Evolutionary conservation across 2,113 vertebrate genomes (phyloP), one percentile per base, ranked within the genome.

Genomic region (Ranitomeya imitator): DNA sequence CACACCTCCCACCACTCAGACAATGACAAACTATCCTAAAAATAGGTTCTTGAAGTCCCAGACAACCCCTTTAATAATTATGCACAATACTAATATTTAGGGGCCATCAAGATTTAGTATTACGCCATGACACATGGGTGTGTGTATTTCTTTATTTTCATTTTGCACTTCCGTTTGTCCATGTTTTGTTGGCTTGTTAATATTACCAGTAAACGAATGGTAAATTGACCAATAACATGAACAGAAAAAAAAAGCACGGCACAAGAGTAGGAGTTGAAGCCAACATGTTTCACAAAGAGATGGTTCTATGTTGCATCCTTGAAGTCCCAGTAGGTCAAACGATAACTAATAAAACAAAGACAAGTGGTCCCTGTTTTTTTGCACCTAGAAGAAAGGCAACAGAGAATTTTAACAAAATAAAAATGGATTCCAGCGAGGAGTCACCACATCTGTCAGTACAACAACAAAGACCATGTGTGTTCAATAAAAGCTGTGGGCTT

Each of bases 301-400:
- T 23, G 21, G 31, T 14, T 26, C n/a, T 21, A 61, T 19, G 11
- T 60, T 26, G 21, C n/a, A 37, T 31, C 23, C 45, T 52, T 67
- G 10, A 51, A 26, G 23, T 67, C 74, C 81, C 71, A 89, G 73
- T 54, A 61, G 15, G 18, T 83, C 21, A 59, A 88, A 57, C 37
- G 67, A 10, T 11, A 65, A 45, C 76, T 60, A 79, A 61, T 79
- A 67, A 45, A 26, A 79, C 19, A 21, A 78, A 67, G 69, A 77
- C 71, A 84, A 65, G 60, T 89, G 87, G 82, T 76, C 82, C 82
- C 81, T 79, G 86, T 67, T 71, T 84, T 31, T 61, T 89, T 63
- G 26, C 60, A 67, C 60, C 55, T 26, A 45, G 60, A 18, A 76
- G 12, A 76, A 85, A 78, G 16, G n/a, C n/a, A 85, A 59, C 61